Percentiles rank a stretch among this genome's conserved stretches.
phyloP scores from a whole-genome alignment of 2,888 invertebrate genomes.

The Chrysotoxum bicinctum region DNA sequence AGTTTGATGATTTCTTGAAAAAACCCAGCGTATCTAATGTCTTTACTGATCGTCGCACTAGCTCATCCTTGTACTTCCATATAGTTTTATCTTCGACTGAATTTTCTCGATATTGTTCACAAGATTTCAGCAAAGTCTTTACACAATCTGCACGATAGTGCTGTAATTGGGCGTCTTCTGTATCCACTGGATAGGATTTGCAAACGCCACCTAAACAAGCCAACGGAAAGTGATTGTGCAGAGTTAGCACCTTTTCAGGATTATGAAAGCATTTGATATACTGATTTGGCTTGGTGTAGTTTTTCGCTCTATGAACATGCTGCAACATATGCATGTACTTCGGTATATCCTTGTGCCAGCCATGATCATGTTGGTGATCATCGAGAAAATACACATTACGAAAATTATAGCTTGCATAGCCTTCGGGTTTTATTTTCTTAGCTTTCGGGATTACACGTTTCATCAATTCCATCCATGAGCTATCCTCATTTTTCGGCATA shows the following conservation, averaged over 20 bases:
- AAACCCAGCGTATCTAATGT: slow-evolving; percentile 89
- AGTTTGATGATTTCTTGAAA: slow-evolving; percentile 76
- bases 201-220: slow-evolving; percentile 93
- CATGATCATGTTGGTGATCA: slow-evolving; percentile 90
- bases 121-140: slow-evolving; percentile 91
- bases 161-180: slow-evolving; percentile 92
- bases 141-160: slow-evolving; percentile 97
- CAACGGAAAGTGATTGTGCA: slow-evolving; percentile 96
- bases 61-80: slow-evolving; percentile 92
- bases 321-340: slow-evolving; percentile 96
- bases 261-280: slow-evolving; percentile 97
- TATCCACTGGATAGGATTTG: slow-evolving; percentile 92
- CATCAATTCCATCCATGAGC: slow-evolving; percentile 90
- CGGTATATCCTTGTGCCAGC: slow-evolving; percentile 90
- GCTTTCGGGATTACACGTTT: slow-evolving; percentile 87
- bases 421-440: slow-evolving; percentile 84
- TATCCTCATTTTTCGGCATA: slow-evolving; percentile 89
- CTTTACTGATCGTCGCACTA: slow-evolving; percentile 87
- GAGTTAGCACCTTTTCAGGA: slow-evolving; percentile 92
- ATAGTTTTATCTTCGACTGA: slow-evolving; percentile 92
- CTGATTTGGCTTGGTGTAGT: slow-evolving; percentile 95
- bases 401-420: slow-evolving; percentile 89
- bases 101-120: slow-evolving; percentile 91
- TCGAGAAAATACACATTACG: slow-evolving; percentile 96
- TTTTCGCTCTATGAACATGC: slow-evolving; percentile 93